Percentiles rank a stretch among this genome's conserved stretches.
These are phyloP conservation scores for Guaruba guarouba DNA, from an alignment of 2,113 vertebrate genomes.

Conservation along the genomic window DNA sequence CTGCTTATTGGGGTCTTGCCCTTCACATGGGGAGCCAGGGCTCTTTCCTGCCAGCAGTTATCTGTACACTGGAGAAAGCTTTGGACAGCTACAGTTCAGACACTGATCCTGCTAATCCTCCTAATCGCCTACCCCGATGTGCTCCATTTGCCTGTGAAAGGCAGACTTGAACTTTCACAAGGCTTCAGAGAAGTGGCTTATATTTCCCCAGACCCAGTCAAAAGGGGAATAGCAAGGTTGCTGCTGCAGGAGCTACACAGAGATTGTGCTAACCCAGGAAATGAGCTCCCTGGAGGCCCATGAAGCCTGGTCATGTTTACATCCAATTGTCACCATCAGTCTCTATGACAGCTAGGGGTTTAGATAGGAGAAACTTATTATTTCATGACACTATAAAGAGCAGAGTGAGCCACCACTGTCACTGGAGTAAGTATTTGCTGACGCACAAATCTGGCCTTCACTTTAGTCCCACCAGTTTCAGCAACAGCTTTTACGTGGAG, in stretches of 20 bases:
- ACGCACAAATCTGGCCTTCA: background rate
- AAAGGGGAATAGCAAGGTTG: background rate
- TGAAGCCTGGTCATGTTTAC: background rate
- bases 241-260: background rate
- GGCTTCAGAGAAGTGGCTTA: background rate
- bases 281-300: background rate
- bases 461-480: background rate
- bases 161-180: background rate
- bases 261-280: background rate
- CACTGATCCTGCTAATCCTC: background rate
- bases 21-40: background rate
- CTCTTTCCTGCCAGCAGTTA: background rate
- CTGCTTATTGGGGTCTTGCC: background rate
- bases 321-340: rapidly evolving
- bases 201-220: background rate
- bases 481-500: background rate
- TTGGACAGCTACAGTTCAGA: background rate
- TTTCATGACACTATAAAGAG: background rate
- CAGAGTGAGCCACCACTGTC: background rate
- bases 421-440: background rate
- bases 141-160: background rate
- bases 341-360: background rate
- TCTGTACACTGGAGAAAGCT: background rate
- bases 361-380: background rate
- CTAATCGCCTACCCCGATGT: background rate